phyloP scores from a whole-genome alignment of 2,797 vertebrate species.

The Oreonectes daqikongensis region DNA sequence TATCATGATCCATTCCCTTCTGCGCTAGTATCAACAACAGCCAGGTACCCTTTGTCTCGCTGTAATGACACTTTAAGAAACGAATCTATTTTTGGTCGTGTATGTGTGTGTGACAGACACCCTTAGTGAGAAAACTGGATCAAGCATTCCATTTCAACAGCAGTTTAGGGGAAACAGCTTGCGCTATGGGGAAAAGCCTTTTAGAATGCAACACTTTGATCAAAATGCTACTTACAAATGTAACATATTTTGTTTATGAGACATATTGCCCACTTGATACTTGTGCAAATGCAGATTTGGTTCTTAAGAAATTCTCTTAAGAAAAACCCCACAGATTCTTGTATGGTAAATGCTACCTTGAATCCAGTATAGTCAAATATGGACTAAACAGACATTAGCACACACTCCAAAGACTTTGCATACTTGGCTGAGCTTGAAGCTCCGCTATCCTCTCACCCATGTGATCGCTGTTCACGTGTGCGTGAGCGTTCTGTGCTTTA shows the following conservation, averaged over 20 bases:
- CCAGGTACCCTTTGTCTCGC: conserved; percentile 36
- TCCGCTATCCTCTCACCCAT: conserved; percentile 43
- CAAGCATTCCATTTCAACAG: conserved; percentile 33
- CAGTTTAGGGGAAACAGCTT: not conserved
- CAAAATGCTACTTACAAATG: conserved; percentile 23
- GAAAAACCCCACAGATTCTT: conserved; percentile 35
- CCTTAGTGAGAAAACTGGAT: conserved; percentile 31
- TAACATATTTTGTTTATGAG: conserved; percentile 11
- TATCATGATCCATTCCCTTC: conserved; percentile 28
- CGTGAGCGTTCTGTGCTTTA: not conserved
- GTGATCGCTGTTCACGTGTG: conserved; percentile 28
- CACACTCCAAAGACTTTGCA: conserved; percentile 44
- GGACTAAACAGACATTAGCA: conserved; percentile 40
- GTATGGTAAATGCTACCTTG: conserved; percentile 22
- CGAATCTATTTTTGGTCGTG: conserved; percentile 34
- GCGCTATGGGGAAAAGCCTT: not conserved
- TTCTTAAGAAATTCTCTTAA: conserved; percentile 38
- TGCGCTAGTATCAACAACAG: conserved; percentile 38
- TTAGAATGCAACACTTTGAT: conserved; percentile 30
- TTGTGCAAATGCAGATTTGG: conserved; percentile 27
- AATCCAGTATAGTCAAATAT: conserved; percentile 25
- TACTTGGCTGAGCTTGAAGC: conserved; percentile 47
- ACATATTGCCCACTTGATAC: conserved; percentile 15
- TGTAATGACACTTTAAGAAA: conserved; percentile 45
- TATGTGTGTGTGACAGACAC: conserved; percentile 14